Conservation (phyloP, 2,113 vertebrate species). For the Coreoperca whiteheadi region DNA sequence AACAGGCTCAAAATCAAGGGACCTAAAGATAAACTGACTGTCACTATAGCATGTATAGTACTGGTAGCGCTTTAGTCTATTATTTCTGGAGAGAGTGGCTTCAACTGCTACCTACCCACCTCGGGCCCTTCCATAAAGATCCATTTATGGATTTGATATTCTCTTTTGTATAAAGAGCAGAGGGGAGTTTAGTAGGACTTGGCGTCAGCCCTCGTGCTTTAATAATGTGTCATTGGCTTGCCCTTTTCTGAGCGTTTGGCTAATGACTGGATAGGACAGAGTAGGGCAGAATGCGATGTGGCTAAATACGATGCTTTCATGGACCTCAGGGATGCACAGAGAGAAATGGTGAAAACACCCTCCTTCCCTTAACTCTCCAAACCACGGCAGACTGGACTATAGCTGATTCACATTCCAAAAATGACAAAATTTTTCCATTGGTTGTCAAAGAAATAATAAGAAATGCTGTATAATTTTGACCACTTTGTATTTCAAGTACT, state of each 20-base stretch:
- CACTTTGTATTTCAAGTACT: background rate
- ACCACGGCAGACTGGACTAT: background rate
- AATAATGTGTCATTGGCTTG: slow-evolving; percentile 56
- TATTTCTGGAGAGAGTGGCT: slow-evolving; percentile 32
- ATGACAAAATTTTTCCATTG: slow-evolving; percentile 4
- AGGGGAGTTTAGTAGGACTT: slow-evolving; percentile 26
- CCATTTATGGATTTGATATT: slow-evolving; percentile 29
- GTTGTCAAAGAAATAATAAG: slow-evolving; percentile 18
- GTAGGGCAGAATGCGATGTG: slow-evolving; percentile 38
- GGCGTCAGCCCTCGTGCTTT: slow-evolving; percentile 46
- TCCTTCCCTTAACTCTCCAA: slow-evolving; percentile 3
- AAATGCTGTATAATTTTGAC: slow-evolving; percentile 18
- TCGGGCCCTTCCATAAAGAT: slow-evolving; percentile 8
- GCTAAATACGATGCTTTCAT: slow-evolving; percentile 46
- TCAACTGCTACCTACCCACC: slow-evolving; percentile 28
- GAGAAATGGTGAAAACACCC: slow-evolving; percentile 61
- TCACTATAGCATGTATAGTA: slow-evolving; percentile 27
- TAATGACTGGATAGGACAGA: slow-evolving; percentile 37
- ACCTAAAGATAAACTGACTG: slow-evolving; percentile 23
- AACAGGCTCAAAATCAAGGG: background rate
- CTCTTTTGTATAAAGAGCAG: slow-evolving; percentile 21
- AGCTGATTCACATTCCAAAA: slow-evolving; percentile 7
- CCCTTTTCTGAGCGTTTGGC: slow-evolving; percentile 23
- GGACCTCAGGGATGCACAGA: slow-evolving; percentile 72
- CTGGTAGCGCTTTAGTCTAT: slow-evolving; percentile 12